Evolutionary conservation across 2,113 vertebrate genomes (phyloP).

Genomic region (Eurystomus gularis): DNA sequence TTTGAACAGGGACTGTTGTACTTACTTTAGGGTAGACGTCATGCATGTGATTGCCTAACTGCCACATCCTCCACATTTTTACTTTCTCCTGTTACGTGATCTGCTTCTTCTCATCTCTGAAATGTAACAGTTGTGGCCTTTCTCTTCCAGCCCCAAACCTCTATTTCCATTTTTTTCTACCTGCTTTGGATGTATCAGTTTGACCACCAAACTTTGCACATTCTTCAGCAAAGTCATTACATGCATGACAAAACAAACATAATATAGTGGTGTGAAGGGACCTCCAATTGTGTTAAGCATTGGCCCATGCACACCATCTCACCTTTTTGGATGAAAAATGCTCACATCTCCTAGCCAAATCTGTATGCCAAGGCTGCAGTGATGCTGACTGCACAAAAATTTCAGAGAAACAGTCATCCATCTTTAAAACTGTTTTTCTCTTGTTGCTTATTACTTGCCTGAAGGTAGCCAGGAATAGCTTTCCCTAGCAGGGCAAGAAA

Average conservation of each 20-base stretch:
- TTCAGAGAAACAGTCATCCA: neutral
- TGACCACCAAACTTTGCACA: neutral
- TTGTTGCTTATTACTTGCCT: neutral
- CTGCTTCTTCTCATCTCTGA: neutral
- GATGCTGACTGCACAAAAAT: neutral
- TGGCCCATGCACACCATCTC: neutral
- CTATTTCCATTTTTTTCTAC: neutral
- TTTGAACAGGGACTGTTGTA: neutral
- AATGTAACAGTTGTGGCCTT: neutral
- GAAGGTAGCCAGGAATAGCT: neutral
- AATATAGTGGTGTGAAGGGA: neutral
- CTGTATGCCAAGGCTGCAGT: neutral
- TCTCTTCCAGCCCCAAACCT: neutral
- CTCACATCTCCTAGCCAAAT: neutral
- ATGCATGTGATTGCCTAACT: rapidly evolving
- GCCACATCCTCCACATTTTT: neutral
- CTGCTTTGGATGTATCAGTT: neutral
- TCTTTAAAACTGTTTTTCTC: neutral
- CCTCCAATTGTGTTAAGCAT: neutral
- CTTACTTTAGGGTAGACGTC: neutral
- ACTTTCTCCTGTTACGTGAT: neutral
- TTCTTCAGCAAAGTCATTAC: neutral
- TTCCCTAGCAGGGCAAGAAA: neutral
- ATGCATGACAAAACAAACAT: neutral
- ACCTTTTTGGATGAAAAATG: neutral